Conservation (phyloP, 1,140 invertebrate genomes). For the Parasteatoda tepidariorum region DNA sequence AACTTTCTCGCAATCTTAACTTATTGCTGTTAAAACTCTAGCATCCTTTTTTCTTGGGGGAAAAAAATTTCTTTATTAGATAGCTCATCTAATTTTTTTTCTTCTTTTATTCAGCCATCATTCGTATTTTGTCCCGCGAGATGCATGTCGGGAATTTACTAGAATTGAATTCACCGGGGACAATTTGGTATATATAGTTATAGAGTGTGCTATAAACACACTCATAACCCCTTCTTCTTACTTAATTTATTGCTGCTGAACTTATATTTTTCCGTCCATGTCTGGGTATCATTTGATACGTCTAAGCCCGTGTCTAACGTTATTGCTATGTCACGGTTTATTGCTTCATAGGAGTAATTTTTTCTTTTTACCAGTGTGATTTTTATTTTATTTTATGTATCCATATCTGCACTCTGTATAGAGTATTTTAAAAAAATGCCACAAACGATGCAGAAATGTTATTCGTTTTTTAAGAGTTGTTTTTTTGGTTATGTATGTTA, state of each 20-base stretch:
- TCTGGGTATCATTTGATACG: slow-evolving; percentile 14
- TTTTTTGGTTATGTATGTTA: too few relatives aligned
- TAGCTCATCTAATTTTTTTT: too few relatives aligned
- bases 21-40: too few relatives aligned
- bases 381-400: neutral
- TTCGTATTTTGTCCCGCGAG: too few relatives aligned
- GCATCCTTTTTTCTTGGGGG: too few relatives aligned
- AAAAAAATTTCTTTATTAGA: too few relatives aligned
- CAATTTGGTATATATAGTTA: neutral
- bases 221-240: neutral
- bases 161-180: neutral
- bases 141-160: neutral
- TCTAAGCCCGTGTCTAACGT: slow-evolving; percentile 16
- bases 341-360: neutral
- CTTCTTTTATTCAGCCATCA: too few relatives aligned
- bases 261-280: neutral
- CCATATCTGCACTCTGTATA: neutral
- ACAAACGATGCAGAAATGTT: too few relatives aligned
- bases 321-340: slow-evolving; percentile 27
- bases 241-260: neutral
- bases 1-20: too few relatives aligned
- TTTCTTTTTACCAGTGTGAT: neutral
- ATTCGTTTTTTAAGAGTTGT: too few relatives aligned
- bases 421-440: neutral
- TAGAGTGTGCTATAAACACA: neutral